Evolutionary conservation across 2,113 vertebrate species (phyloP).

Genomic region (Grantiella picta): DNA sequence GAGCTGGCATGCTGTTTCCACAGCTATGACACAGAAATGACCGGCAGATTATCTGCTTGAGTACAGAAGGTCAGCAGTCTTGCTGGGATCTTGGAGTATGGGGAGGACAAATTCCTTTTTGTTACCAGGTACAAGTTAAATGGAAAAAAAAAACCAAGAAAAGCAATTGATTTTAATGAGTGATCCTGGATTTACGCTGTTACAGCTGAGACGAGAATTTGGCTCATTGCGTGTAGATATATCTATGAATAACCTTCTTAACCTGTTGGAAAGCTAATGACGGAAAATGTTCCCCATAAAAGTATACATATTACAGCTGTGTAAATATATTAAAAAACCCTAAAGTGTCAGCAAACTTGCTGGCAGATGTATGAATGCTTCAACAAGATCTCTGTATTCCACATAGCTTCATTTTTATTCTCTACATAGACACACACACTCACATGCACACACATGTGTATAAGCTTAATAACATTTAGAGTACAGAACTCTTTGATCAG

Average conservation of each 20-base stretch:
- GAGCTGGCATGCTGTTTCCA: not conserved
- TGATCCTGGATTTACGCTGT: not conserved
- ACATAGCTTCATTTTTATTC: slow-evolving; percentile 48
- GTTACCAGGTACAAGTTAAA: slow-evolving; percentile 20
- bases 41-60: slow-evolving; percentile 16
- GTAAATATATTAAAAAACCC: slow-evolving; percentile 56
- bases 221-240: slow-evolving; percentile 53
- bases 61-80: slow-evolving; percentile 59
- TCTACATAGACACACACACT: not conserved
- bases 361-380: slow-evolving; percentile 57
- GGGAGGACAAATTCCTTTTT: slow-evolving; percentile 42
- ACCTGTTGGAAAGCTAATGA: slow-evolving; percentile 57
- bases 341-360: slow-evolving; percentile 56
- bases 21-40: slow-evolving; percentile 24
- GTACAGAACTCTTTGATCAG: not conserved
- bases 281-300: slow-evolving; percentile 73
- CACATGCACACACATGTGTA: accelerated
- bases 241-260: slow-evolving; percentile 71
- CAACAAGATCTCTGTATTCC: slow-evolving; percentile 62
- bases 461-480: not conserved
- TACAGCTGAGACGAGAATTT: slow-evolving; percentile 10
- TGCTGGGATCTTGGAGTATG: slow-evolving; percentile 21
- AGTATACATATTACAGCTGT: slow-evolving; percentile 61
- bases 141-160: not conserved
- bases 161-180: not conserved